Evolutionary conservation across 2,113 vertebrate genomes (phyloP), one percentile per base, ranked within the genome.

Genomic region (Dasypus novemcinctus): DNA sequence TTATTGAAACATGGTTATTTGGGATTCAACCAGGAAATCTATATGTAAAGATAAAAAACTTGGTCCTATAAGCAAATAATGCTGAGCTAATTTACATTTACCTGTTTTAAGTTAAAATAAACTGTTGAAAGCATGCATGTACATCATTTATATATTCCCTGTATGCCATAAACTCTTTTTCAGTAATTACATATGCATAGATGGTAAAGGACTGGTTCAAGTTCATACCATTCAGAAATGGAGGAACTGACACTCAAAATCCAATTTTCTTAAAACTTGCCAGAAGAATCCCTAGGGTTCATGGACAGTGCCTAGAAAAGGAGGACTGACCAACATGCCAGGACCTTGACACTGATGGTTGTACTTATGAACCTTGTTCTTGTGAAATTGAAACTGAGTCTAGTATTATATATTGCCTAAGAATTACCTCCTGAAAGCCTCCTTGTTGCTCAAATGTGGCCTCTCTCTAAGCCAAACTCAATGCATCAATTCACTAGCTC

Each of bases 161-260:
- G 36, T n/a, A 36, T 20, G 54, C 25, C 13, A 17, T 23, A n/a
- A 68, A 59, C 7, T 46, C 2, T 71, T 95, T 90, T 76, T 57
- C 6, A 43, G 86, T 93, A 93, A 59, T 59, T 81, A 76, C 2
- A 72, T 76, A 84, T 92, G 91, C 52, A 82, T 33, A 64, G 88
- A 95, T 61, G 43, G 36, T 66, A 66, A 81, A 86, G 66, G 5
- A 61, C 4, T 59, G 59, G 86, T 90, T 36, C 33, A 76, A 49
- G 23, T 92, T 76, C 2, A 33, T 23, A 72, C 10, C 13, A 64
- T 49, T 75, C 49, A 89, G 31, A 20, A 86, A 69, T 64, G 17
- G 14, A 91, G 25, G 31, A 89, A 25, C 8, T 8, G 29, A 78
- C 21, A 71, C 11, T 52, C 82, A 61, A 93, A 76, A 4, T 49